These are phyloP conservation scores for Holothuria scabra DNA, from an alignment of 53 echinoderm and acorn worm genomes.

Conservation along the genomic window DNA sequence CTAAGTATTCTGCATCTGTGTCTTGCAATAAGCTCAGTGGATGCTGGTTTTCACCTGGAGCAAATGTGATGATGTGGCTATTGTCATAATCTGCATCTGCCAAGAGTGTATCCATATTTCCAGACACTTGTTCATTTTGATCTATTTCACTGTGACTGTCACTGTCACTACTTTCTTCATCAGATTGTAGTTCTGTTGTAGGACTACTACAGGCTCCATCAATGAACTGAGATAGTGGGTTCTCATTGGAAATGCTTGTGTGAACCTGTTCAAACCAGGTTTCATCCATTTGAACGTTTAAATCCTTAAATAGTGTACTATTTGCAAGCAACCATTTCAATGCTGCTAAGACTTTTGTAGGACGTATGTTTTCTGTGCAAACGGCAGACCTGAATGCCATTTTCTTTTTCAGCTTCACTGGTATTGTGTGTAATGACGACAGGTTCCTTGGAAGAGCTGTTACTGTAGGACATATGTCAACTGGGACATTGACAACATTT, in stretches of 20 bases:
- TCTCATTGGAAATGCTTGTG: neutral
- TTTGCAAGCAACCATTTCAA: neutral
- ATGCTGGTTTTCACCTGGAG: slow-evolving; percentile 47
- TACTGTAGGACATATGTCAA: slow-evolving; percentile 34
- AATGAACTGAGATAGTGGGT: neutral
- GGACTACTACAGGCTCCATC: too few species aligned
- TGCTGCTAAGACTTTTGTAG: neutral
- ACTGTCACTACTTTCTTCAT: neutral
- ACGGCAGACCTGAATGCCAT: neutral
- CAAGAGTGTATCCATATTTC: slow-evolving; percentile 42
- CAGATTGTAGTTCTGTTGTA: too few species aligned
- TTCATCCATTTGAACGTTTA: neutral
- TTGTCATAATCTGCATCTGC: neutral
- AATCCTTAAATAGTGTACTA: neutral
- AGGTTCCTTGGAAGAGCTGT: slow-evolving; percentile 33
- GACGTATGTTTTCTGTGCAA: neutral
- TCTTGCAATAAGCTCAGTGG: slow-evolving; percentile 37
- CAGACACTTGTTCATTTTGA: neutral
- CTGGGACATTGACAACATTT: slow-evolving; percentile 54
- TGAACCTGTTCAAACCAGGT: neutral
- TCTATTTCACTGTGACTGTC: neutral
- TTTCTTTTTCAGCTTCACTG: slow-evolving; percentile 47
- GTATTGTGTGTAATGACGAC: neutral
- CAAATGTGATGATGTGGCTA: slow-evolving; percentile 1
- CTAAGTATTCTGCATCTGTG: slow-evolving; percentile 40